Conservation (phyloP, 2,888 invertebrate genomes). For the Scaeva pyrastri region DNA sequence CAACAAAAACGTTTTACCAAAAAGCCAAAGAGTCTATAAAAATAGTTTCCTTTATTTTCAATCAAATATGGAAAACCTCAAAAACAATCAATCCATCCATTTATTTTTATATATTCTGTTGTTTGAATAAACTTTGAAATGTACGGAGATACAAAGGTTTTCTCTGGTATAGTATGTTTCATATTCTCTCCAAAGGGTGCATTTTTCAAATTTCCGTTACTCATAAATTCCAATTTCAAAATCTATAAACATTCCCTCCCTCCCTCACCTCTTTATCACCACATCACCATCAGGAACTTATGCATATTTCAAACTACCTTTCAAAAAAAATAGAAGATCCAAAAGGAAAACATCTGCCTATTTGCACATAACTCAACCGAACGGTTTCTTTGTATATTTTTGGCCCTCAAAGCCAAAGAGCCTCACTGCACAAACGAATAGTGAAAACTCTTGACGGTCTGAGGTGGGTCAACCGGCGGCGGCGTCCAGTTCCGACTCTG, state of each 20-base stretch:
- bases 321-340: slow-evolving; percentile 1
- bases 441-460: slow-evolving; percentile 56
- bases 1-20: too few species aligned
- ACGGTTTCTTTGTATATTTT: slow-evolving; percentile 64
- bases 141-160: too few species aligned
- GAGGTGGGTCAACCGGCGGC: background rate
- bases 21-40: background rate
- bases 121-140: background rate
- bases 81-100: background rate
- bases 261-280: slow-evolving; percentile 39
- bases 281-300: slow-evolving; percentile 16
- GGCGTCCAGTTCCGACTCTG: slow-evolving; percentile 26
- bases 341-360: slow-evolving; percentile 69
- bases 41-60: background rate
- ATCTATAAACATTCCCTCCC: slow-evolving; percentile 63
- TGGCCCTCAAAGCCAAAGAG: slow-evolving; percentile 6
- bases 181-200: slow-evolving; percentile 28
- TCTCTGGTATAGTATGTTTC: slow-evolving; percentile 18
- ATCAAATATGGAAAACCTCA: background rate
- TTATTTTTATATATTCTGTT: background rate
- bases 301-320: background rate
- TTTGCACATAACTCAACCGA: slow-evolving; percentile 72
- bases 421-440: slow-evolving; percentile 28
- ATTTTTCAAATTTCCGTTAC: slow-evolving; percentile 72
- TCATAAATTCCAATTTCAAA: slow-evolving; percentile 62